Conservation (phyloP, 2,888 invertebrate genomes). For the Eilema caniola region DNA sequence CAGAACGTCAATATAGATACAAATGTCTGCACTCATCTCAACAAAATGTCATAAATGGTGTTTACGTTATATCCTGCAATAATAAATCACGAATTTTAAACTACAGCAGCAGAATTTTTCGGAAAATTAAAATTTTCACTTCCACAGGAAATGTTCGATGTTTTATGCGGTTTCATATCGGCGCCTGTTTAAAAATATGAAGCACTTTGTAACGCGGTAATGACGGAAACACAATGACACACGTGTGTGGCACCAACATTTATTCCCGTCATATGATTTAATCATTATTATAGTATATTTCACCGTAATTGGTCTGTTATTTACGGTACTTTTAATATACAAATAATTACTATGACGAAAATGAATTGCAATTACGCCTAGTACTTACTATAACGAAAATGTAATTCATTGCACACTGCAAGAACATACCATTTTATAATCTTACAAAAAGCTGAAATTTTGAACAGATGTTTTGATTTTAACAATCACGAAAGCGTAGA, state of each 20-base stretch:
- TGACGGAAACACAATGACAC: slow-evolving; percentile 50
- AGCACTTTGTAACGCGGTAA: slow-evolving; percentile 62
- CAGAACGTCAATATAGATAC: slow-evolving; percentile 59
- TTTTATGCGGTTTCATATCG: slow-evolving; percentile 76
- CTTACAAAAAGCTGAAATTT: not conserved
- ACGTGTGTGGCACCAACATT: slow-evolving; percentile 36
- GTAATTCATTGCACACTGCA: too few relatives aligned
- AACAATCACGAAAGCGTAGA: slow-evolving; percentile 37
- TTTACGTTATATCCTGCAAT: slow-evolving; percentile 68
- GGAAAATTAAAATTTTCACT: slow-evolving; percentile 77
- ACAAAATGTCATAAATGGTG: slow-evolving; percentile 73
- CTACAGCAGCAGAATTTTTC: slow-evolving; percentile 71
- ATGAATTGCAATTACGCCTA: too few relatives aligned
- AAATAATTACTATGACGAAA: too few relatives aligned
- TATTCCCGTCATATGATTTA: not conserved
- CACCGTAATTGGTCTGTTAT: slow-evolving; percentile 1
- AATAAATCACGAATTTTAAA: slow-evolving; percentile 82
- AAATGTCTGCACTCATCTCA: slow-evolving; percentile 67
- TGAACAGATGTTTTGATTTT: slow-evolving; percentile 29
- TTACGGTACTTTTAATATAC: not conserved
- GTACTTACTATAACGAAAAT: too few relatives aligned
- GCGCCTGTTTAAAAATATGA: slow-evolving; percentile 66
- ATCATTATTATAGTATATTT: not conserved
- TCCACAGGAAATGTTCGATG: slow-evolving; percentile 72
- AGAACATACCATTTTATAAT: not conserved